A percentile compares a stretch with the other conserved stretches of the same genome.
Conservation (phyloP, 2,797 vertebrate species). For the Trachurus trachurus region DNA sequence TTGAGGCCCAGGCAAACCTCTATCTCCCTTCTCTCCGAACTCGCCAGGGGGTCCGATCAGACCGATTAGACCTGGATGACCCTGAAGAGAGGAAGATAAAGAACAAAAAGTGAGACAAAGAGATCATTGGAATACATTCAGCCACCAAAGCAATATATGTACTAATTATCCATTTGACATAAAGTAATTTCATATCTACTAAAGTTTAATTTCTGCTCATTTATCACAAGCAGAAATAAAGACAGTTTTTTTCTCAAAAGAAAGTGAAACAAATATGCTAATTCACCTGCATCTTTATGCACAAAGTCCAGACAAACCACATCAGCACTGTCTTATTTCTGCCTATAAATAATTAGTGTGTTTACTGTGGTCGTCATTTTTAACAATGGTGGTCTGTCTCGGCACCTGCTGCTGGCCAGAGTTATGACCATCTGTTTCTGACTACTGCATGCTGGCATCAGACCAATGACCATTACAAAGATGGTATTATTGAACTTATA, state of each 20-base stretch:
- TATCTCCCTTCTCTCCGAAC: constrained; percentile 91
- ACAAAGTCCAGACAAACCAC: constrained; percentile 1
- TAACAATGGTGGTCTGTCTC: constrained; percentile 63
- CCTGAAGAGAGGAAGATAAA: constrained; percentile 67
- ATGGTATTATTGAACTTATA: constrained; percentile 68
- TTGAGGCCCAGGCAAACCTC: constrained; percentile 95
- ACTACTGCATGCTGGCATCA: constrained; percentile 66
- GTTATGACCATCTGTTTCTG: constrained; percentile 67
- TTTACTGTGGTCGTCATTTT: constrained; percentile 68
- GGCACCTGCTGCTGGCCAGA: constrained; percentile 66
- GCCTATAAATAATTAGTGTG: constrained; percentile 66
- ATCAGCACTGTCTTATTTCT: constrained; percentile 36
- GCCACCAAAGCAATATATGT: constrained; percentile 23
- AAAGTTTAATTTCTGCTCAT: constrained; percentile 30
- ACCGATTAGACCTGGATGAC: constrained; percentile 90
- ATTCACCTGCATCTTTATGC: constrained; percentile 40
- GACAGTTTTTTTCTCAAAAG: background rate
- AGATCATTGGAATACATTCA: background rate
- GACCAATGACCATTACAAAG: constrained; percentile 69
- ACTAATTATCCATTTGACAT: constrained; percentile 20
- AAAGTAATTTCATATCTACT: constrained; percentile 4
- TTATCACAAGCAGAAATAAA: constrained; percentile 12
- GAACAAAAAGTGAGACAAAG: constrained; percentile 1
- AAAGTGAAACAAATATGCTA: constrained; percentile 47
- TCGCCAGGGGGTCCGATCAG: constrained; percentile 89